A percentile compares a stretch with the other conserved stretches of the same genome.
phyloP scores from a whole-genome alignment of 2,888 invertebrate genomes.

The Hypselothyrea guttata region DNA sequence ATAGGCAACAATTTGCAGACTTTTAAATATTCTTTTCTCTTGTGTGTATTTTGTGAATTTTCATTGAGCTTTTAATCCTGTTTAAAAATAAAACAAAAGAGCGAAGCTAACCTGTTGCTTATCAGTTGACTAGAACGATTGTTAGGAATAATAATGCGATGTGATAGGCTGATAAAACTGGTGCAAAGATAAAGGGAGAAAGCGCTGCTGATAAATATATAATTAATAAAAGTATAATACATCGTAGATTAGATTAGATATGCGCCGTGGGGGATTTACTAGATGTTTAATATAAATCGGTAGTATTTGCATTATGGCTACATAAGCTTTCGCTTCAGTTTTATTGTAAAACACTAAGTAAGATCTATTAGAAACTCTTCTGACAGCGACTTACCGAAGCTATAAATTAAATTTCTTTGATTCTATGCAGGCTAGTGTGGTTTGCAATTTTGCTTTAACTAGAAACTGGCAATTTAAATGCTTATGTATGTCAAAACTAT shows the following conservation, averaged over 20 bases:
- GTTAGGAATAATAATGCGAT: slow-evolving; percentile 5
- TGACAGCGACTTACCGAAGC: too few relatives aligned
- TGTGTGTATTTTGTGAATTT: too few relatives aligned
- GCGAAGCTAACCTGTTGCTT: slow-evolving; percentile 5
- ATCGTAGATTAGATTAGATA: slow-evolving; percentile 22
- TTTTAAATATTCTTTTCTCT: too few relatives aligned
- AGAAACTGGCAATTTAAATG: slow-evolving; percentile 3
- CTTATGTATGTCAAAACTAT: too few relatives aligned
- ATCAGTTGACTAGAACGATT: neutral
- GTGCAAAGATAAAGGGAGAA: slow-evolving; percentile 3
- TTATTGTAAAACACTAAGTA: too few relatives aligned
- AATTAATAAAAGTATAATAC: slow-evolving; percentile 21
- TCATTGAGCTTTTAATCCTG: neutral
- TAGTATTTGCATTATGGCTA: too few relatives aligned
- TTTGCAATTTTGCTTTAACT: neutral
- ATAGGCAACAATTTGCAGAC: too few relatives aligned
- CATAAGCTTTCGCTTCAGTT: too few relatives aligned
- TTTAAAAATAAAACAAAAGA: neutral
- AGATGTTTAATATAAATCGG: too few relatives aligned
- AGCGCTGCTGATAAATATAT: slow-evolving; percentile 14
- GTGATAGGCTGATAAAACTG: slow-evolving; percentile 7
- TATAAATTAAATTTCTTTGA: too few relatives aligned
- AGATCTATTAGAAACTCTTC: too few relatives aligned
- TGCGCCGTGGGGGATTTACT: neutral
- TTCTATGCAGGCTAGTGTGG: too few relatives aligned